Evolutionary conservation across 2,797 vertebrate genomes (phyloP).

Genomic region (Pangasius djambal): DNA sequence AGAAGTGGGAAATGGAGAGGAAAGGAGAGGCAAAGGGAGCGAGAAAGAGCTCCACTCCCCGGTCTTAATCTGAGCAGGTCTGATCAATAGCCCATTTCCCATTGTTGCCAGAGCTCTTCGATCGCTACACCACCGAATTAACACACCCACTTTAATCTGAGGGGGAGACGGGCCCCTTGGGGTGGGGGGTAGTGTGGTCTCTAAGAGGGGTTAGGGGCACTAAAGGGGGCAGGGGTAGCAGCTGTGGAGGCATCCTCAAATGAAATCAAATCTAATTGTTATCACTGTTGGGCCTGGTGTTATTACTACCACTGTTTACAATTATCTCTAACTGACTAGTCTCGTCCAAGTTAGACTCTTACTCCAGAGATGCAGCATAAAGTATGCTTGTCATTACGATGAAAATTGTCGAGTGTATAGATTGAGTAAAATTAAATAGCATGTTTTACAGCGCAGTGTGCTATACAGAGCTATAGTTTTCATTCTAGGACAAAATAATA

Average conservation of each 20-base stretch:
- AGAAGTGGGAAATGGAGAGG: conserved; percentile 78
- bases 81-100: conserved; percentile 99
- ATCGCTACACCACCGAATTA: conserved; percentile 97
- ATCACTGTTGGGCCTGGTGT: conserved; percentile 81
- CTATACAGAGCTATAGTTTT: neutral
- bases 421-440: neutral
- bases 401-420: neutral
- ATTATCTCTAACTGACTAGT: conserved; percentile 68
- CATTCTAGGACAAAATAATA: neutral
- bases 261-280: conserved; percentile 88
- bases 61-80: conserved; percentile 98
- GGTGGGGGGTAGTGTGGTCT: conserved; percentile 62
- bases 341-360: conserved; percentile 36
- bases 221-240: conserved; percentile 74
- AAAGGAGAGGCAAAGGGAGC: conserved; percentile 81
- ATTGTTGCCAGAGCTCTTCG: conserved; percentile 98
- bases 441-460: neutral
- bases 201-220: conserved; percentile 45
- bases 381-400: conserved; percentile 7
- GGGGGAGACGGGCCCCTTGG: conserved; percentile 80
- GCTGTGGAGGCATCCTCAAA: conserved; percentile 86
- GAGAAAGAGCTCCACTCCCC: conserved; percentile 95
- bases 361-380: conserved; percentile 37
- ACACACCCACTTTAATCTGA: conserved; percentile 97
- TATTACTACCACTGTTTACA: conserved; percentile 78